Base-by-base conservation (phyloP, 2,888 invertebrate species). In the Dione vanillae region DNA sequence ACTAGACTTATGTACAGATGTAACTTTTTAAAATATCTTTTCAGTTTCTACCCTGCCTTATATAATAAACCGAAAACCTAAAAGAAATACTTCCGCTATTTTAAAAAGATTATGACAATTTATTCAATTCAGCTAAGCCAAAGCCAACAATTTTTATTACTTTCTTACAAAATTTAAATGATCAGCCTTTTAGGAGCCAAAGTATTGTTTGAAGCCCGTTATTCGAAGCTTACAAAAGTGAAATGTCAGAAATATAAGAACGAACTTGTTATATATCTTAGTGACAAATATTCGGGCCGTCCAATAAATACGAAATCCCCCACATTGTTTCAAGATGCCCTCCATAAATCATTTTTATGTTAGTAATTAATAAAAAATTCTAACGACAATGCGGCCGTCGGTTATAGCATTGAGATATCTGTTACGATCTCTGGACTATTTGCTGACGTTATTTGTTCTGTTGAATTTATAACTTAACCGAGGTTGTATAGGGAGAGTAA, bases 281-380 rank as follows among this genome's bases (percentile, higher is more conserved):
- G 83, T 87, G 90, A 92, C 91, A 90, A 92, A 92, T 90, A 87
- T 80, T 78, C 79, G 82, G 83, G 81, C 79, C 82, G 83, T 83
- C 87, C 89, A 89, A 92, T 91, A 91, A 91, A 91, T 90, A 87
- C 84, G 83, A 82, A 81, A 83, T 85, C 82, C 85, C 79, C 78
- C 81, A 85, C 87, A 89, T 91, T 91, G 91, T 92, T 89, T 89
- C 87, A 86, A 86, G 87, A 91, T 89, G 86, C 83, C 79, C 75
- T 77, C 82, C 89, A 89, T 92, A 90, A 89, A 91, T 92, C 91
- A 92, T 89, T 91, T 92, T 92, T 92, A 92, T 91, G 85, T 85
- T 84, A 80, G 89, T 89, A 91, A 92, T 92, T 92, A 92, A 92
- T 92, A 92, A 87, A 88, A 87, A 89, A 89, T 86, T 85, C 84